These are phyloP conservation scores for Scaptomyza polygonia DNA, from an alignment of 2,888 invertebrate genomes.

Conservation along the genomic window DNA sequence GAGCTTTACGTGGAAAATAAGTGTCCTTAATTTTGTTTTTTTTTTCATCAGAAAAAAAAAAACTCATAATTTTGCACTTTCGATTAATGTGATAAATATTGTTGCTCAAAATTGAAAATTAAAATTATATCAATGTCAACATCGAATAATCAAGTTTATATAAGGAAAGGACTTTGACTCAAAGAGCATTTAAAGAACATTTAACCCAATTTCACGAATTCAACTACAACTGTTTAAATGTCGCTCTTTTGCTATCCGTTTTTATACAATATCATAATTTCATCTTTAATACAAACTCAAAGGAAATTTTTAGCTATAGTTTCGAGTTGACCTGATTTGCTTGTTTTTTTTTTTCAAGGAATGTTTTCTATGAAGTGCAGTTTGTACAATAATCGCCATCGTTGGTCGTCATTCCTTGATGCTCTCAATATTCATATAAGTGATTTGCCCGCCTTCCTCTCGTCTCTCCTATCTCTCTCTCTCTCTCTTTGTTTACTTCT, in stretches of 20 bases:
- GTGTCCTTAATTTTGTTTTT: conserved; percentile 46
- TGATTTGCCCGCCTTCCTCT: conserved; percentile 21
- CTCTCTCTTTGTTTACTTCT: not conserved
- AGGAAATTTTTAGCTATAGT: conserved; percentile 7
- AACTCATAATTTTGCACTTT: conserved; percentile 52
- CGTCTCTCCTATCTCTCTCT: not conserved
- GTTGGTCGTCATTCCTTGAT: conserved; percentile 29
- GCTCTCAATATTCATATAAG: conserved; percentile 57
- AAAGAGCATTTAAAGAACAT: not conserved
- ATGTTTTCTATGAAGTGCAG: conserved; percentile 1
- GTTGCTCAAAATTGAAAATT: not conserved
- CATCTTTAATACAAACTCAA: conserved; percentile 4
- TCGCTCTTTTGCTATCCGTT: not conserved
- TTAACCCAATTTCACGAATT: not conserved
- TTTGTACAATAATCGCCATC: conserved; percentile 43
- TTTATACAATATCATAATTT: not conserved
- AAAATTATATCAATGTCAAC: not conserved
- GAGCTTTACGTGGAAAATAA: conserved; percentile 19
- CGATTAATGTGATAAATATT: not conserved
- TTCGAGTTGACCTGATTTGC: not conserved
- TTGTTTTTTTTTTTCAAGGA: too few species aligned
- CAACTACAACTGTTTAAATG: not conserved
- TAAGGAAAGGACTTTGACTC: not conserved
- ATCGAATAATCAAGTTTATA: too few species aligned
- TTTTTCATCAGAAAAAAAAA: conserved; percentile 22